phyloP scores from a whole-genome alignment of 2,797 vertebrate species.

The Poecile montanus region DNA sequence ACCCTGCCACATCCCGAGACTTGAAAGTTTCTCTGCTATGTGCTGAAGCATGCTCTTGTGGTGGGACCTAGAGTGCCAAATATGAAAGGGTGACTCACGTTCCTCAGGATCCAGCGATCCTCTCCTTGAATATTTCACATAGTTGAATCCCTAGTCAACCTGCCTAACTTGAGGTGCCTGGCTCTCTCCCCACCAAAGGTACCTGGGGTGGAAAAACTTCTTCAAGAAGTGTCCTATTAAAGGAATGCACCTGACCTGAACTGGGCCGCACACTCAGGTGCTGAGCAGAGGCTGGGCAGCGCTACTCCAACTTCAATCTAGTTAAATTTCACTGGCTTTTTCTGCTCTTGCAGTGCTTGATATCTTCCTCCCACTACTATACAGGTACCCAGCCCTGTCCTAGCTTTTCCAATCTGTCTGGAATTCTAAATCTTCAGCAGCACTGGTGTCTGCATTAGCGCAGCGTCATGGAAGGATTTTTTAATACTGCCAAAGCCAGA shows the following conservation, averaged over 20 bases:
- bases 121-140: constrained; percentile 53
- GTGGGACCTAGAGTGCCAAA: constrained; percentile 43
- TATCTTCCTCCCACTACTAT: not conserved
- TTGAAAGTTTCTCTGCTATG: constrained; percentile 62
- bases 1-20: constrained; percentile 36
- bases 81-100: constrained; percentile 18
- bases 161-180: not conserved
- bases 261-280: not conserved
- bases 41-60: constrained; percentile 61
- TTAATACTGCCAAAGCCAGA: not conserved
- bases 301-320: not conserved
- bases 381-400: not conserved
- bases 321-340: constrained; percentile 19
- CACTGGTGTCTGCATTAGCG: not conserved
- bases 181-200: not conserved
- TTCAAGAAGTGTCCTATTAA: not conserved
- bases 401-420: not conserved
- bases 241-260: not conserved
- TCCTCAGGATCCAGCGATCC: not conserved
- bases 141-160: constrained; percentile 41
- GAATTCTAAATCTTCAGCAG: not conserved
- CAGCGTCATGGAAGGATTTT: not conserved
- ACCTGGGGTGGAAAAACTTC: not conserved
- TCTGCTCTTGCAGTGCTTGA: not conserved
- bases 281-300: not conserved